Percentiles rank a stretch among this genome's conserved stretches.
Evolutionary conservation across 2,888 invertebrate genomes (phyloP).

Genomic region (Dynastes maya): DNA sequence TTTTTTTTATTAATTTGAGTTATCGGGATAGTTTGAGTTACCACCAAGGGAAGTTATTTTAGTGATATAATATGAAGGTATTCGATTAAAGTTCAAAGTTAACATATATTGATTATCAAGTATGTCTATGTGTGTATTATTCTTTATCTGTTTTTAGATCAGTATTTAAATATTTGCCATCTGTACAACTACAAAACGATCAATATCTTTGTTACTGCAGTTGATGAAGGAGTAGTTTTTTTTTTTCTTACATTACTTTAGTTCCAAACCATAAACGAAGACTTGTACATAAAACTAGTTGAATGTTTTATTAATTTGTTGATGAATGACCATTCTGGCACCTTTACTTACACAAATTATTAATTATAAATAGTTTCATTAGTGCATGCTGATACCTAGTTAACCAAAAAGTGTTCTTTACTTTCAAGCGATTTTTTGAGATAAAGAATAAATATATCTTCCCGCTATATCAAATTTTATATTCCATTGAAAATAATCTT

Average conservation of each 20-base stretch:
- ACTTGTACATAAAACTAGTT: constrained; percentile 16
- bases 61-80: no score
- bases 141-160: no score
- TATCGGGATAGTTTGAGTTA: background rate
- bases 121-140: no score
- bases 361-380: constrained; percentile 24
- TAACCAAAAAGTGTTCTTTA: constrained; percentile 30
- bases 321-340: constrained; percentile 33
- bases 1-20: background rate
- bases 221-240: background rate
- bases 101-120: no score
- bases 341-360: constrained; percentile 13
- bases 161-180: no score
- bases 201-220: no score
- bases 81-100: no score
- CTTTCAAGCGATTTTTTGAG: constrained; percentile 15
- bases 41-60: no score
- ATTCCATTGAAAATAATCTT: no score
- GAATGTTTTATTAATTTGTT: constrained; percentile 14
- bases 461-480: background rate
- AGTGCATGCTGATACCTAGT: constrained; percentile 32
- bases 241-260: background rate
- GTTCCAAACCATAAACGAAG: background rate
- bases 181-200: no score
- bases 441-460: background rate